Percentiles rank a stretch among this genome's conserved stretches.
Conservation (phyloP, 2,113 vertebrate species). For the Coregonus clupeaformis region DNA sequence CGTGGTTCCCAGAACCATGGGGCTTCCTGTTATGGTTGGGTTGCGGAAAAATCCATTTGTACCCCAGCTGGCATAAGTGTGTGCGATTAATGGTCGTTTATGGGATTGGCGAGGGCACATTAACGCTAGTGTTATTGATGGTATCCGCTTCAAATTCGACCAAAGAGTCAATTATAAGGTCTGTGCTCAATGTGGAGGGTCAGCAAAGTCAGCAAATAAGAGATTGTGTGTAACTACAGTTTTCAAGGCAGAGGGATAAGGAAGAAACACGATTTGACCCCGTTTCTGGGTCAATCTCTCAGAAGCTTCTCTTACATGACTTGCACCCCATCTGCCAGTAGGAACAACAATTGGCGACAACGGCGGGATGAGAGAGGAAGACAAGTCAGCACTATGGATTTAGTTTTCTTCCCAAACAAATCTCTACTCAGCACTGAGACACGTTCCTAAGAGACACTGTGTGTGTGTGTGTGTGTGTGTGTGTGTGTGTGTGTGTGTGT, state of each 20-base stretch:
- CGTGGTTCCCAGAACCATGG: conserved; percentile 1
- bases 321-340: not conserved
- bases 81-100: not conserved
- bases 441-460: no score
- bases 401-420: not conserved
- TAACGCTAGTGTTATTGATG: not conserved
- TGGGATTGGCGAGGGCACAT: not conserved
- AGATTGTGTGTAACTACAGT: not conserved
- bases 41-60: not conserved
- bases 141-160: not conserved
- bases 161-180: no score
- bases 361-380: not conserved
- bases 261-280: not conserved
- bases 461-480: no score
- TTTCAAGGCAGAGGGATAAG: not conserved
- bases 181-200: not conserved
- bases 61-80: not conserved
- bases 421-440: no score
- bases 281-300: not conserved
- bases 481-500: no score
- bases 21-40: conserved; percentile 19
- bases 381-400: not conserved
- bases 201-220: not conserved
- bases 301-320: not conserved
- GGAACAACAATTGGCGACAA: not conserved